Conservation (phyloP, 2,888 invertebrate genomes). For the Cephus pulcher region DNA sequence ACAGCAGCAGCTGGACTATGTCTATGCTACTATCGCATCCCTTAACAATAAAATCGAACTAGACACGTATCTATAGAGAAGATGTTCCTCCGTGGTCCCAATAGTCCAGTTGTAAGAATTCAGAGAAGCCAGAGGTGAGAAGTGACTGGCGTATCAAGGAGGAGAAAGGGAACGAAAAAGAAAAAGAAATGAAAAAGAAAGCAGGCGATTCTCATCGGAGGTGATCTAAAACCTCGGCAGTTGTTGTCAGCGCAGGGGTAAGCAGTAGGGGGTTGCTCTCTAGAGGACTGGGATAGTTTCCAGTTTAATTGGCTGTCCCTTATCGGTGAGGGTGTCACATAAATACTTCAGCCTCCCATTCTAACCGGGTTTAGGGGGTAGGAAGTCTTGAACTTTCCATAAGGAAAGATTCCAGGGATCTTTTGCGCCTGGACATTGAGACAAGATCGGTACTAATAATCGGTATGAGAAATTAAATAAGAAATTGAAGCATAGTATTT, state of each 20-base stretch:
- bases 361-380: slow-evolving; percentile 14
- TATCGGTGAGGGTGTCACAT: slow-evolving; percentile 50
- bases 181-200: background rate
- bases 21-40: background rate
- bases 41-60: background rate
- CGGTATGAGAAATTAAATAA: background rate
- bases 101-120: background rate
- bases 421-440: background rate
- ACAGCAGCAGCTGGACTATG: background rate
- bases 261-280: slow-evolving; percentile 41
- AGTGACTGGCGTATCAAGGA: background rate
- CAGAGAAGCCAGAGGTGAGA: background rate
- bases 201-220: slow-evolving; percentile 11
- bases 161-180: background rate
- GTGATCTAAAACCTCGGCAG: background rate
- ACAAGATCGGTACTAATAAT: background rate
- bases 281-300: slow-evolving; percentile 37
- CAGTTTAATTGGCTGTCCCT: slow-evolving; percentile 49
- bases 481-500: background rate
- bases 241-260: background rate
- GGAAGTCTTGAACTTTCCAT: background rate
- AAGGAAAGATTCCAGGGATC: background rate
- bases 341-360: slow-evolving; percentile 41
- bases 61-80: background rate
- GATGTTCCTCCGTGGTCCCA: background rate